Evolutionary conservation across 2,797 vertebrate species (phyloP), one percentile per base, ranked within the genome.

Genomic region (Syncerus caffer): DNA sequence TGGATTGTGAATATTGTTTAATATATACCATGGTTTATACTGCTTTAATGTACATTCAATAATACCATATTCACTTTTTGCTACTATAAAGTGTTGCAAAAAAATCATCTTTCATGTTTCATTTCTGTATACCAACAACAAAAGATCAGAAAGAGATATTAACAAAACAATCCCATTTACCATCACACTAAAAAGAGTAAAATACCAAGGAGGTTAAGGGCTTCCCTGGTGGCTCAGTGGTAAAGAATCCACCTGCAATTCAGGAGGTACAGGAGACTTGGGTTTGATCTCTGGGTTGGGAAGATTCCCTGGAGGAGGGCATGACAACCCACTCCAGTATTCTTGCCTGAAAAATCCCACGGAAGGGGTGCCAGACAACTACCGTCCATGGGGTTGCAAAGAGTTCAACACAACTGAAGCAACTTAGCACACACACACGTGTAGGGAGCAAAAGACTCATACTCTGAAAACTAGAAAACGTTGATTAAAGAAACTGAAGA

Each of bases 341-440:
- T 71, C n/a, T 71, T 71, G 31, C 64, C n/a, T 38, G 9, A n/a
- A 71, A 11, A 71, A 34, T 71, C 64, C 64, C n/a, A 71, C 12
- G 2, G 31, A 4, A 1, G 1, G 8, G 62, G 2, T 19, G 62
- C 62, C 2, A 17, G 8, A 64, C 16, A n/a, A 64, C 62, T 31
- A 34, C 62, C 2, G 0, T 67, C 62, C 8, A 10, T 67, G 16
- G 1, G 17, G 64, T 21, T 12, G 19, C 64, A 71, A 71, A 12
- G n/a, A 38, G 17, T 71, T 38, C n/a, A 17, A 71, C 64, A 71
- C 4, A 38, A 34, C 19, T 71, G 64, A 71, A 67, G n/a, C 0
- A 1, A 38, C n/a, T 38, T 71, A 64, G 62, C 16, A 64, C 31
- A 71, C 64, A 71, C 64, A 67, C 64, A 34, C 19, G 21, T 31